Conservation (phyloP, 2,797 vertebrate species). For the Lacerta agilis region DNA sequence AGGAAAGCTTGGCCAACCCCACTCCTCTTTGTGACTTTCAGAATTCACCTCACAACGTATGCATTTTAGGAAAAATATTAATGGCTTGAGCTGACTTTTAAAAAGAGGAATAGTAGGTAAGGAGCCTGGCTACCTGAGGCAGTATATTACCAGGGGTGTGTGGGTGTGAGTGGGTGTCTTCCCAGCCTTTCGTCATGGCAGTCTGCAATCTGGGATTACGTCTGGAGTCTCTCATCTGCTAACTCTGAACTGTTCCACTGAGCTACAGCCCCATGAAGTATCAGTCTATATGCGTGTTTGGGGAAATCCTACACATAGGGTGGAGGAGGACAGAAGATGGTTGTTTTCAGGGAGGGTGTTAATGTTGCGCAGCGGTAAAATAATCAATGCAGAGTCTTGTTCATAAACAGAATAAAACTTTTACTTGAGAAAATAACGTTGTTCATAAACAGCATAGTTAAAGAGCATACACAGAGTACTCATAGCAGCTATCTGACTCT, state of each 20-base stretch:
- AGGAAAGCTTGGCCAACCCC: background rate
- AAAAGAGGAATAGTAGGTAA: background rate
- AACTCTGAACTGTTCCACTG: background rate
- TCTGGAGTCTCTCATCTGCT: background rate
- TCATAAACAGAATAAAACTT: too few species aligned
- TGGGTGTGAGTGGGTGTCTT: background rate
- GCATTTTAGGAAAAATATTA: background rate
- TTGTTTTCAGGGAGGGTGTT: too few species aligned
- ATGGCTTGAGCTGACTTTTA: background rate
- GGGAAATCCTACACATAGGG: background rate
- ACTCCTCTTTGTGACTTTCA: background rate
- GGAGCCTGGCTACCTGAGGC: background rate
- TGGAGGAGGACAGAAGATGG: background rate
- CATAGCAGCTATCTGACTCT: too few species aligned
- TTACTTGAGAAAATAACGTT: too few species aligned
- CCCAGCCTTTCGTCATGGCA: background rate
- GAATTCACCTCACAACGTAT: background rate
- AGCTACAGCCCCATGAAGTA: background rate
- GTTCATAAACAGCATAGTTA: too few species aligned
- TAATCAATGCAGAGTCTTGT: too few species aligned
- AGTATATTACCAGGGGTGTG: background rate
- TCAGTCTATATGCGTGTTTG: background rate
- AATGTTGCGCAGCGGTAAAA: background rate
- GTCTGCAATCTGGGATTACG: background rate
- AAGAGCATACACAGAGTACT: too few species aligned